Evolutionary conservation across 1,140 invertebrate species (phyloP), one percentile per base, ranked within the genome.

Genomic region (Penaeus chinensis): DNA sequence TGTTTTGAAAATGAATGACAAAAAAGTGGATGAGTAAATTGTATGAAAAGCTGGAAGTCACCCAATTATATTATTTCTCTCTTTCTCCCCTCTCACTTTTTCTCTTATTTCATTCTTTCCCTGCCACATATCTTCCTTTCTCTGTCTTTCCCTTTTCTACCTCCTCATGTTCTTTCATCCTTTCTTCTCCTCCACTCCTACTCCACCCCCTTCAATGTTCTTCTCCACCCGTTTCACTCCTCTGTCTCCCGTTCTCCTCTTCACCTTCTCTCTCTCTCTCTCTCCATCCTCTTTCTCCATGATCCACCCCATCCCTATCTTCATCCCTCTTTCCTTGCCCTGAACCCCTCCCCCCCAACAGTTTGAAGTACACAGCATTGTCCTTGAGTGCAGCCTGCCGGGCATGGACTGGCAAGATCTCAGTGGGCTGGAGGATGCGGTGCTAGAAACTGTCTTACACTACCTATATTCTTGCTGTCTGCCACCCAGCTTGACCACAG

Each of bases 381-480:
- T 95, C 63, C 91, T 95, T 78, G 92, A 93, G 20, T 91, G 95
- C 61, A 93, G 93, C 91, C 93, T 93, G 61, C 93, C 93, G 62
- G 93, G 93, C 76, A 92, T 94, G 85, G 93, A 94, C 89, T 94
- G 94, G 94, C 90, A 90, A 65, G 93, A 93, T 22, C 91, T 95
- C 42, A 91, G 91, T 82, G 92, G 93, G 62, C 89, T 95, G 61
- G 93, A 93, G 13, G 93, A 94, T 82, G 94, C 94, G 90, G 93
- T 95, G 24, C 89, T 95, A 18, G 92, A 92, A 32, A 94, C 94
- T 20, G 93, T 94, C 74, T 91, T 95, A 19, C 93, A 95, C 91
- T 95, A 93, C 91, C 91, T 95, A 18, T 95, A 95, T 90, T 93
- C 94, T n/a, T 94, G 95, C 90, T 94, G 94, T 89, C 91, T 95